Base-by-base conservation (phyloP, 1,140 invertebrate species). In the Bombus balteatus region DNA sequence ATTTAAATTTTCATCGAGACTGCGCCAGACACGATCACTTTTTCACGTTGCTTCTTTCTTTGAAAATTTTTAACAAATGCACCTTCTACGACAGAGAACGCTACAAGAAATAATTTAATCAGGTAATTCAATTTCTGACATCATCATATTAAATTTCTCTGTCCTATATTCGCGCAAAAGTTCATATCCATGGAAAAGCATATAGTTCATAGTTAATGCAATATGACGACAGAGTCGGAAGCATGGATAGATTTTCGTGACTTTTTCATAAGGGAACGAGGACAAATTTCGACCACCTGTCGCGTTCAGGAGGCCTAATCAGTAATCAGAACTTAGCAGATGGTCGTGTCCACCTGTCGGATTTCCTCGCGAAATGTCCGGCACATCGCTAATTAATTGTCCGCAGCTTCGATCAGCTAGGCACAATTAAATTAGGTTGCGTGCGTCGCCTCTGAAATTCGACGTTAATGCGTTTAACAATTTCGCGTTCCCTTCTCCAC, bases 331-430 rank as follows among this genome's bases (percentile, higher is more conserved):
- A 47, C n/a, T 68, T 47, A 59, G 68, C 75, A 71, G 43, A 28
- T 62, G 34, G 75, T 39, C 76, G n/a, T 53, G 79, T 86, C 84
- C 70, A 81, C 84, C 53, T 86, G 78, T 86, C 84, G 84, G 71
- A 86, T 81, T 86, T 81, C 79, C 84, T 81, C 84, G 59, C 79
- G 79, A 81, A 81, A 81, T 37, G 84, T 81, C 84, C 59, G 79
- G 37, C 83, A 68, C 78, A 81, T 83, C 37, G 80, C 66, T 87
- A 87, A 87, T 87, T 87, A 87, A 87, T 87, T 87, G 74, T 77
- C 74, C 81, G 74, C 68, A 75, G 73, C 28, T 77, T 83, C 81
- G 85, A 87, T 87, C 81, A 57, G 53, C 34, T 32, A 10, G 72
- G 57, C 34, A 28, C 34, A 66, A 85, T 85, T 80, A 73, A 83